A percentile compares a stretch with the other conserved stretches of the same genome.
Evolutionary conservation across 1,140 invertebrate genomes (phyloP).

Genomic region (Stenopsyche tienmushanensis): DNA sequence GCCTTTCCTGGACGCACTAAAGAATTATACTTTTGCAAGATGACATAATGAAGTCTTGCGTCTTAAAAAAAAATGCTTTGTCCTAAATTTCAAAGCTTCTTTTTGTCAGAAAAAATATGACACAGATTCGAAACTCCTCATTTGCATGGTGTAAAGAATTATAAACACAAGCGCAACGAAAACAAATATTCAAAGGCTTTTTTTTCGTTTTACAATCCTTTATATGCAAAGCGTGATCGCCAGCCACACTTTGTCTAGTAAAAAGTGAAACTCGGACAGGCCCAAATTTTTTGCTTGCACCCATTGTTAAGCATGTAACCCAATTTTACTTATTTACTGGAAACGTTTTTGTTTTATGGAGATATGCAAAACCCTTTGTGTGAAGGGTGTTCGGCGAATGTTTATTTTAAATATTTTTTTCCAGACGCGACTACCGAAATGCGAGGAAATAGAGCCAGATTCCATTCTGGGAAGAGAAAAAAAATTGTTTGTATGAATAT

Average conservation of each 20-base stretch:
- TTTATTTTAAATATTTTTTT: conserved; percentile 22
- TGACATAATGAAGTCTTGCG: too few relatives aligned
- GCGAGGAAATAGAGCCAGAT: conserved; percentile 28
- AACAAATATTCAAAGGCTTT: neutral
- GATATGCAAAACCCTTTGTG: conserved; percentile 38
- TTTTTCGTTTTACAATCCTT: neutral
- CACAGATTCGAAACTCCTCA: neutral
- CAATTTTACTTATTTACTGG: conserved; percentile 39
- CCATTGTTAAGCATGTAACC: conserved; percentile 34
- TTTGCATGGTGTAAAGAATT: neutral
- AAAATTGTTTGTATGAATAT: conserved; percentile 11
- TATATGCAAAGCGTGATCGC: neutral
- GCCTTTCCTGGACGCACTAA: too few relatives aligned
- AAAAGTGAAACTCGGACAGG: conserved; percentile 37
- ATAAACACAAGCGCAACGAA: neutral
- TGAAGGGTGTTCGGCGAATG: conserved; percentile 4
- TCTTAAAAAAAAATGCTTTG: too few relatives aligned
- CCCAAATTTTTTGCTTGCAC: conserved; percentile 10
- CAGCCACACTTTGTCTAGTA: too few relatives aligned
- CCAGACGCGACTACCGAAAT: conserved; percentile 1
- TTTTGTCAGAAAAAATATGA: neutral
- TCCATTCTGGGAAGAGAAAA: conserved; percentile 33
- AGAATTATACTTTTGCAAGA: too few relatives aligned
- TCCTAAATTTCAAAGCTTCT: too few relatives aligned
- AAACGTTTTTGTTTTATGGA: conserved; percentile 21